Conservation (phyloP, 2,797 vertebrate genomes). For the Phoeniculus purpureus region DNA sequence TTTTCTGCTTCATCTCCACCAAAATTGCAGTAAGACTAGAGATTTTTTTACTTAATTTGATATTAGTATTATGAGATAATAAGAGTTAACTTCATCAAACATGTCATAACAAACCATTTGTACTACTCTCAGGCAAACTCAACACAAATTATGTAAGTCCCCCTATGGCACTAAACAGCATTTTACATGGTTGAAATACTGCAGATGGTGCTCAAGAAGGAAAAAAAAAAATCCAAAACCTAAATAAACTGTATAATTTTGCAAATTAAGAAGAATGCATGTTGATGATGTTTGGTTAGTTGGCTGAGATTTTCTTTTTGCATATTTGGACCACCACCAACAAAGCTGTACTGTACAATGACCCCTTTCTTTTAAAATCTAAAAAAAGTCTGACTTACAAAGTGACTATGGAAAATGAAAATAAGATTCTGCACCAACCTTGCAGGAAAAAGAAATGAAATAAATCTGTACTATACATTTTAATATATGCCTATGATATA, state of each 20-base stretch:
- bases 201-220: conserved; percentile 70
- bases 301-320: conserved; percentile 36
- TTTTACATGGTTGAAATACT: conserved; percentile 75
- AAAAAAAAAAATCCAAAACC: not conserved
- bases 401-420: not conserved
- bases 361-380: not conserved
- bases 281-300: conserved; percentile 28
- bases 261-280: conserved; percentile 42
- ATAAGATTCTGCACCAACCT: not conserved
- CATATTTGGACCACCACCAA: not conserved
- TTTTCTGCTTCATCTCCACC: not conserved
- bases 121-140: conserved; percentile 55
- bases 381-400: not conserved
- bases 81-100: conserved; percentile 25
- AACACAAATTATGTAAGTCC: conserved; percentile 59
- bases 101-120: conserved; percentile 48
- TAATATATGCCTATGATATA: not conserved
- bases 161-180: conserved; percentile 63
- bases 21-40: not conserved
- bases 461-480: not conserved
- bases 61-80: not conserved
- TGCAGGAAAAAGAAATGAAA: not conserved
- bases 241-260: conserved; percentile 60
- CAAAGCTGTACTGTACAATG: not conserved
- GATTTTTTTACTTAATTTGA: not conserved